These are phyloP conservation scores for Drosophila ambigua DNA, from an alignment of 1,140 invertebrate species.

Conservation along the genomic window DNA sequence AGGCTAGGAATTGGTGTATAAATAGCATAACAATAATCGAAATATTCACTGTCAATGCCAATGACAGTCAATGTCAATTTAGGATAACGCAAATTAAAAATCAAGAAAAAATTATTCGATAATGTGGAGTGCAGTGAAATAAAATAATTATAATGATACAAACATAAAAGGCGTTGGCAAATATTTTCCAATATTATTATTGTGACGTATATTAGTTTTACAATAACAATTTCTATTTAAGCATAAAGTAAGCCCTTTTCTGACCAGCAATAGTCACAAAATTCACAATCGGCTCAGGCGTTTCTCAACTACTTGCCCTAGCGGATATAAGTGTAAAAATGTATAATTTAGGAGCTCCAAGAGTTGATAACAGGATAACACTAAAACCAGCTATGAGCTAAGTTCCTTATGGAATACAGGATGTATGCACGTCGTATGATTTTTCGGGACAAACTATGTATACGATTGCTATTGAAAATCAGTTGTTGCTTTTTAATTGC, in stretches of 20 bases:
- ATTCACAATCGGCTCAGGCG: conserved; percentile 58
- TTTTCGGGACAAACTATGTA: conserved; percentile 46
- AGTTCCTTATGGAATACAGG: neutral
- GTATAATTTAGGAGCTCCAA: conserved; percentile 3
- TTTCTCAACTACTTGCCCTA: conserved; percentile 55
- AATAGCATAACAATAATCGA: too few species aligned
- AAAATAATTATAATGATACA: conserved; percentile 35
- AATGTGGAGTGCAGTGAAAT: conserved; percentile 9
- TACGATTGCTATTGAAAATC: conserved; percentile 40
- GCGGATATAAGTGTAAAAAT: conserved; percentile 26
- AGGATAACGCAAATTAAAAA: neutral
- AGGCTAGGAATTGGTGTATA: too few species aligned
- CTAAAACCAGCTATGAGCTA: conserved; percentile 9
- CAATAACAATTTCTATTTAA: conserved; percentile 57
- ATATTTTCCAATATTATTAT: conserved; percentile 65
- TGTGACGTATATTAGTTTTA: conserved; percentile 66
- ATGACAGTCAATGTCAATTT: too few species aligned
- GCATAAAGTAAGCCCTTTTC: conserved; percentile 71
- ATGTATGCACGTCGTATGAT: conserved; percentile 39
- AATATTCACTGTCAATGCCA: too few species aligned
- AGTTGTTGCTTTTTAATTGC: conserved; percentile 44
- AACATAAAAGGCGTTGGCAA: conserved; percentile 49
- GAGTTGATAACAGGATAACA: too few species aligned
- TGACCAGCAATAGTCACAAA: conserved; percentile 74
- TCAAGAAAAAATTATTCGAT: conserved; percentile 13